Conservation (phyloP, 2,888 invertebrate species). For the Melinaea marsaeus region DNA sequence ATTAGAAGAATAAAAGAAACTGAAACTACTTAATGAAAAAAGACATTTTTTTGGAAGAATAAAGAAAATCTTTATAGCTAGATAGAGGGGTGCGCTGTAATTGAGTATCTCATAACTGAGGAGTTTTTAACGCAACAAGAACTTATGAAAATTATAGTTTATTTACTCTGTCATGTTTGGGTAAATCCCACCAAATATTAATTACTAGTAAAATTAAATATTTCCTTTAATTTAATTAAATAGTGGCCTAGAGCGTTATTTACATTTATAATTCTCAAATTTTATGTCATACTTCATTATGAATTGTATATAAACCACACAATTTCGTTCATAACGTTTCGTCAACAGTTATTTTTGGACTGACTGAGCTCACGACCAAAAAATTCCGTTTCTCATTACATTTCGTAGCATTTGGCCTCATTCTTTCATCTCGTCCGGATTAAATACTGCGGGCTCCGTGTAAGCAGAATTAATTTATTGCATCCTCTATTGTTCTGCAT, state of each 20-base stretch:
- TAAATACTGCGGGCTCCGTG: slow-evolving; percentile 22
- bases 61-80: neutral
- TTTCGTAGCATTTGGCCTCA: slow-evolving; percentile 9
- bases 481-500: slow-evolving; percentile 1
- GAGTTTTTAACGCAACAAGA: neutral
- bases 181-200: neutral
- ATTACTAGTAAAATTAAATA: too few species aligned
- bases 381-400: slow-evolving; percentile 10
- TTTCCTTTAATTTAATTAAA: too few species aligned
- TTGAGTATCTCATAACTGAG: slow-evolving; percentile 4
- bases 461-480: slow-evolving; percentile 4
- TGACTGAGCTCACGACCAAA: slow-evolving; percentile 2
- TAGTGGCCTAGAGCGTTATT: too few species aligned
- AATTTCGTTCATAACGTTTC: neutral
- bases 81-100: neutral
- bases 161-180: neutral
- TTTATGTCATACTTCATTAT: neutral
- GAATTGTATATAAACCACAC: neutral
- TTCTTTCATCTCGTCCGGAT: slow-evolving; percentile 27
- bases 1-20: too few species aligned
- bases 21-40: too few species aligned
- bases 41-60: neutral
- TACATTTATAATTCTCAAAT: too few species aligned
- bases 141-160: neutral
- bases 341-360: neutral